phyloP scores from a whole-genome alignment of 1,140 invertebrate species.

The Dreissena rostriformis region DNA sequence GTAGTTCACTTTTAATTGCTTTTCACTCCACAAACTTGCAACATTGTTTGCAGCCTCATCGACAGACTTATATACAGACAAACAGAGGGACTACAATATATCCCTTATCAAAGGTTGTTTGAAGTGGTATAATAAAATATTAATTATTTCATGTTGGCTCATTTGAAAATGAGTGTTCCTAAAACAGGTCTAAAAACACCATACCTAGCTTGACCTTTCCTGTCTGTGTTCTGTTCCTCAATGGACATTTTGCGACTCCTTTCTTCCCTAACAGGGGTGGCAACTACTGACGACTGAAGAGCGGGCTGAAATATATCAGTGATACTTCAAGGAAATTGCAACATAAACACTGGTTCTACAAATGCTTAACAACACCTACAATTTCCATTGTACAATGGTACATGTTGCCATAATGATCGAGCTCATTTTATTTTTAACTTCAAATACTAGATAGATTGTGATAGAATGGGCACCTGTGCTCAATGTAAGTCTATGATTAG shows the following conservation, averaged over 20 bases:
- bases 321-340: too few relatives aligned
- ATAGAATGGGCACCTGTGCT: too few relatives aligned
- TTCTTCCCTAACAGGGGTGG: slow-evolving; percentile 75
- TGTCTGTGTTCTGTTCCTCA: slow-evolving; percentile 92
- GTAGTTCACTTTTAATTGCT: too few relatives aligned
- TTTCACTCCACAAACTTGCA: too few relatives aligned
- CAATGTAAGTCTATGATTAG: too few relatives aligned
- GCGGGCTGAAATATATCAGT: slow-evolving; percentile 74
- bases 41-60: neutral
- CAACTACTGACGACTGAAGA: slow-evolving; percentile 81
- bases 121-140: neutral
- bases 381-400: too few relatives aligned
- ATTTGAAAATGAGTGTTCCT: neutral
- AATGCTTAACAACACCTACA: too few relatives aligned
- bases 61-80: neutral
- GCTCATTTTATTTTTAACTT: too few relatives aligned
- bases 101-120: neutral
- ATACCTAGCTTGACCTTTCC: slow-evolving; percentile 88
- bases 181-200: neutral
- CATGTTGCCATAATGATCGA: too few relatives aligned
- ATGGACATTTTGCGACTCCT: slow-evolving; percentile 89
- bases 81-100: neutral
- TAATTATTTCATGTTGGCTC: neutral
- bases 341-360: too few relatives aligned
- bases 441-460: too few relatives aligned